A percentile compares a stretch with the other conserved stretches of the same genome.
Conservation (phyloP, 2,888 invertebrate species). For the Sepioteuthis lessoniana region DNA sequence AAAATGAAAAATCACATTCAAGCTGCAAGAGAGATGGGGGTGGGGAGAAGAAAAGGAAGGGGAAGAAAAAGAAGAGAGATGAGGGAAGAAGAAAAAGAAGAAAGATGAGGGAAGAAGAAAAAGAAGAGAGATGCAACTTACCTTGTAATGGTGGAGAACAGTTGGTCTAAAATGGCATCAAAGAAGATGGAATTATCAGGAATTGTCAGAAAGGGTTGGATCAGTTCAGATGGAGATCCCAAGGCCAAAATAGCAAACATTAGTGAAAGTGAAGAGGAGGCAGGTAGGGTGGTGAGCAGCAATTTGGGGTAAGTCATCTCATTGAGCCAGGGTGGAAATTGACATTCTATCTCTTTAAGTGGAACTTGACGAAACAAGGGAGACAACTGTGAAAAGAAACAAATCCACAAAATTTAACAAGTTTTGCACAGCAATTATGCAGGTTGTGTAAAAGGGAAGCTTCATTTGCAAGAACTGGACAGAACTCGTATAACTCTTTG, state of each 20-base stretch:
- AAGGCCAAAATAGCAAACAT: background rate
- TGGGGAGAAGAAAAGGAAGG: too few species aligned
- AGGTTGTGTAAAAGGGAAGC: too few species aligned
- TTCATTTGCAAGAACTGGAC: too few species aligned
- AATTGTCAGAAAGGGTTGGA: background rate
- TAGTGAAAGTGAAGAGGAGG: background rate
- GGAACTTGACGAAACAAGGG: background rate
- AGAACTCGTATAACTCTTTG: background rate
- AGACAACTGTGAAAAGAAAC: background rate
- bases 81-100: too few species aligned
- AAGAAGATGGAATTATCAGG: background rate
- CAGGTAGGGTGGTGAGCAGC: background rate
- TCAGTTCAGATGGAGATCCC: background rate
- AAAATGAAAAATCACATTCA: too few species aligned
- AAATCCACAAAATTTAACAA: background rate
- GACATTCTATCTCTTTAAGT: too few species aligned
- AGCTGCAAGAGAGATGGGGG: too few species aligned
- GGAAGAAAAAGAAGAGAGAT: too few species aligned
- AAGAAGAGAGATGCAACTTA: background rate
- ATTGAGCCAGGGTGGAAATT: background rate
- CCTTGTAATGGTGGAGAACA: background rate
- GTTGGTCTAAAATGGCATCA: background rate
- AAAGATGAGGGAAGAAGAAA: too few species aligned
- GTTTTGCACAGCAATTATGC: too few species aligned
- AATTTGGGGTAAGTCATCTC: background rate